These are phyloP conservation scores for Porites rus DNA, from an alignment of 92 coral and sea anemone genomes.

Conservation along the genomic window DNA sequence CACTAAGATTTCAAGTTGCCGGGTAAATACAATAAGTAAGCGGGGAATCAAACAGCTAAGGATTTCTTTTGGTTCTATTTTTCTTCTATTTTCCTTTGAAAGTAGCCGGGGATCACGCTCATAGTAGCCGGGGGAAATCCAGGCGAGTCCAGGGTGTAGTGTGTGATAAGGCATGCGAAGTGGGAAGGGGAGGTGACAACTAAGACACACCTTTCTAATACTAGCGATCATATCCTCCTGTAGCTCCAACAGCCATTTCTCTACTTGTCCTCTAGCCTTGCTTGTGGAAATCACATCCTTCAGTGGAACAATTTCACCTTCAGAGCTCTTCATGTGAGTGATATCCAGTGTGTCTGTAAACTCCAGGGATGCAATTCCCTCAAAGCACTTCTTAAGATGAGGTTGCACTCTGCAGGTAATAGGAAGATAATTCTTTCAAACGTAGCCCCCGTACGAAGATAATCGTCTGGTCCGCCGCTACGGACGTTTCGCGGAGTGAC, in stretches of 20 bases:
- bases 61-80: too few relatives aligned
- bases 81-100: too few relatives aligned
- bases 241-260: constrained; percentile 95
- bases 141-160: too few relatives aligned
- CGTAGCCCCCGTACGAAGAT: not conserved
- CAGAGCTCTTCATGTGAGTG: constrained; percentile 95
- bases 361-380: constrained; percentile 92
- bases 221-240: constrained; percentile 98
- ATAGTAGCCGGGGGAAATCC: too few relatives aligned
- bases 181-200: not conserved
- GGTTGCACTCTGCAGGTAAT: constrained; percentile 84
- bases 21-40: too few relatives aligned
- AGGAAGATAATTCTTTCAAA: not conserved
- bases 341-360: constrained; percentile 95
- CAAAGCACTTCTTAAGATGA: constrained; percentile 98
- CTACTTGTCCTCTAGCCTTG: constrained; percentile 99
- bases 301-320: constrained; percentile 92
- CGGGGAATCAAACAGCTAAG: too few relatives aligned
- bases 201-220: constrained; percentile 80
- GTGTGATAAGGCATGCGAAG: too few relatives aligned
- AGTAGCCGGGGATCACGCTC: too few relatives aligned
- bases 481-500: too few relatives aligned
- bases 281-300: constrained; percentile 91
- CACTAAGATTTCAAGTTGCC: too few relatives aligned
- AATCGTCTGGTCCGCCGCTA: too few relatives aligned